Evolutionary conservation across 2,888 invertebrate genomes (phyloP).

Genomic region (Meandrusa payeni): DNA sequence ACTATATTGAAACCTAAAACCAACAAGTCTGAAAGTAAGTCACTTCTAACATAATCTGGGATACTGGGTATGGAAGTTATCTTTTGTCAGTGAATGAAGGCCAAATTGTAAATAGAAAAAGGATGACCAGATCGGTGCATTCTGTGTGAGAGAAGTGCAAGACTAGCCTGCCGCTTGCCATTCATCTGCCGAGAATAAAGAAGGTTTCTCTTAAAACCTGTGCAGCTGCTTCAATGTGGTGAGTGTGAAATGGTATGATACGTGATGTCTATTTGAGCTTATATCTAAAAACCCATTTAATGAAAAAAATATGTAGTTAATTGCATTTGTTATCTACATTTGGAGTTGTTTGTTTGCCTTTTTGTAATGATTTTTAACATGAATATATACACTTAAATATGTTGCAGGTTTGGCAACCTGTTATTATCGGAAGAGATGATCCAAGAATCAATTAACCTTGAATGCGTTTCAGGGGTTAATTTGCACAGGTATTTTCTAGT

Average conservation of each 20-base stretch:
- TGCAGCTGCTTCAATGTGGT: slow-evolving; percentile 35
- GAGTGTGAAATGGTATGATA: slow-evolving; percentile 39
- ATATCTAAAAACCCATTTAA: slow-evolving; percentile 3
- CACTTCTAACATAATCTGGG: background rate
- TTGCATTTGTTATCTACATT: background rate
- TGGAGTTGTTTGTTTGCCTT: background rate
- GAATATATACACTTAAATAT: slow-evolving; percentile 6
- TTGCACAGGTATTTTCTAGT: slow-evolving; percentile 7
- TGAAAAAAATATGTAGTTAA: slow-evolving; percentile 1
- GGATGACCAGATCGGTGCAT: slow-evolving; percentile 35
- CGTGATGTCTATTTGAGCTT: slow-evolving; percentile 27
- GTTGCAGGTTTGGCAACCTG: slow-evolving; percentile 11
- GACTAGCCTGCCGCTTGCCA: slow-evolving; percentile 31
- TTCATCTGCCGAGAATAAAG: slow-evolving; percentile 23
- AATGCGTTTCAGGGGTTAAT: slow-evolving; percentile 1
- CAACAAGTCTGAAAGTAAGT: slow-evolving; percentile 20
- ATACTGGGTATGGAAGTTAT: slow-evolving; percentile 30
- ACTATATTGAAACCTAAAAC: slow-evolving; percentile 18
- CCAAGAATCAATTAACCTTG: background rate
- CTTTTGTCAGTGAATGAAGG: slow-evolving; percentile 32
- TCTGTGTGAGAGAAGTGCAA: slow-evolving; percentile 35
- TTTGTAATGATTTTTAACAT: background rate
- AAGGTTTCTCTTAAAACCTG: slow-evolving; percentile 24
- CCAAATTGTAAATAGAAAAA: slow-evolving; percentile 29
- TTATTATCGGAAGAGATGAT: slow-evolving; percentile 17